These are phyloP conservation scores for Eucera pruinosa DNA, from an alignment of 2,888 invertebrate genomes.

Conservation along the genomic window DNA sequence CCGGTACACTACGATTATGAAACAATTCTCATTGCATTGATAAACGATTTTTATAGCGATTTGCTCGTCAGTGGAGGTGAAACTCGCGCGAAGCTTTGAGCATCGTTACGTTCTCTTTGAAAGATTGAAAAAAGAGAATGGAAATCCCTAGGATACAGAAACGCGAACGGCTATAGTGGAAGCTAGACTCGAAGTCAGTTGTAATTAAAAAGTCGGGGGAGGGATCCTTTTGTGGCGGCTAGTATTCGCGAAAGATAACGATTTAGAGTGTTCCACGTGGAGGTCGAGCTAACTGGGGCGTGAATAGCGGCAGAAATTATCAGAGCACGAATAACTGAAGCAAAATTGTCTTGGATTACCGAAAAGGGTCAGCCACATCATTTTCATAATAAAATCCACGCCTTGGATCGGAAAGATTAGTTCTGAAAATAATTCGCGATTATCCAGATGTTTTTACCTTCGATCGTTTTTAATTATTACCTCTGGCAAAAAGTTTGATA, in stretches of 20 bases:
- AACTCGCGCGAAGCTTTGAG: background rate
- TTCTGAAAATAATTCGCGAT: constrained; percentile 13
- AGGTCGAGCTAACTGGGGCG: constrained; percentile 43
- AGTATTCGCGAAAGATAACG: constrained; percentile 42
- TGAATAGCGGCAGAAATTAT: constrained; percentile 47
- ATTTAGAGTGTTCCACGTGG: constrained; percentile 31
- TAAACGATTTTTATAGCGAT: constrained; percentile 30
- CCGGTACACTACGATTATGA: too few species aligned
- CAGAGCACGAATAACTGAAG: constrained; percentile 52
- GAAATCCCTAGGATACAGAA: background rate
- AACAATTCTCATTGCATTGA: too few species aligned
- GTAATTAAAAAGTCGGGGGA: constrained; percentile 44
- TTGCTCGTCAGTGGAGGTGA: background rate
- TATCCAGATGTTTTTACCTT: background rate
- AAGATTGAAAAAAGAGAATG: too few species aligned
- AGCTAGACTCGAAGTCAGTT: background rate
- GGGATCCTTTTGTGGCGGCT: constrained; percentile 19
- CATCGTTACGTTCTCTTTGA: background rate
- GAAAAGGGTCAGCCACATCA: constrained; percentile 22
- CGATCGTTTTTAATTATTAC: too few species aligned
- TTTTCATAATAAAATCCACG: constrained; percentile 45
- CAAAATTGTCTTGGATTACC: constrained; percentile 43
- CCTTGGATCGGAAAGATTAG: constrained; percentile 13
- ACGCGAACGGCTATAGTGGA: background rate
- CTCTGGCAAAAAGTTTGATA: too few species aligned